Evolutionary conservation across 1,140 invertebrate genomes (phyloP).

Genomic region (Micrasema minimum): DNA sequence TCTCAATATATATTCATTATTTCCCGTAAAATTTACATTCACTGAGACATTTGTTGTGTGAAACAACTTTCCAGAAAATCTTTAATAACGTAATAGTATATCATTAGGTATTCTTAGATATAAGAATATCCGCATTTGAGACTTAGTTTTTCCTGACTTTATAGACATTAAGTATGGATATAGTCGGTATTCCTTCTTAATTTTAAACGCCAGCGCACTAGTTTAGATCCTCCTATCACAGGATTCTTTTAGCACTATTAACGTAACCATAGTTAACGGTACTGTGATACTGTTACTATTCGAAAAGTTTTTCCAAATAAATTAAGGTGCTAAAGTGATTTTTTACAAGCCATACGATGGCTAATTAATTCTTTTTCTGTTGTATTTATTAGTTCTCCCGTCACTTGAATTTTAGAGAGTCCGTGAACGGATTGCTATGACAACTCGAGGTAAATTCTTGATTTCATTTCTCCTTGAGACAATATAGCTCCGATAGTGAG

Average conservation of each 20-base stretch:
- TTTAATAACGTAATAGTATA: background rate
- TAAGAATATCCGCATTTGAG: slow-evolving; percentile 21
- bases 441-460: slow-evolving; percentile 48
- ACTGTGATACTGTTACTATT: slow-evolving; percentile 67
- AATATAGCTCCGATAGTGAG: slow-evolving; percentile 55
- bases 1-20: slow-evolving; percentile 26
- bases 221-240: slow-evolving; percentile 57
- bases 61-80: slow-evolving; percentile 16
- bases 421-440: slow-evolving; percentile 60
- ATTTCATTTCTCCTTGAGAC: slow-evolving; percentile 51
- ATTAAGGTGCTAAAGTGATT: slow-evolving; percentile 64
- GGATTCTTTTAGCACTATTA: slow-evolving; percentile 63
- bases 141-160: slow-evolving; percentile 59
- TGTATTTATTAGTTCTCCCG: slow-evolving; percentile 58
- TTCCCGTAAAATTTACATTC: slow-evolving; percentile 25
- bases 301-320: slow-evolving; percentile 63
- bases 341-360: slow-evolving; percentile 63
- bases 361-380: slow-evolving; percentile 66
- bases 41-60: background rate
- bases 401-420: slow-evolving; percentile 60
- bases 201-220: slow-evolving; percentile 66
- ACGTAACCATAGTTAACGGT: slow-evolving; percentile 61
- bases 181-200: slow-evolving; percentile 62
- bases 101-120: slow-evolving; percentile 1
- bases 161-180: slow-evolving; percentile 61